These are phyloP conservation scores for Cephalopholis sonnerati DNA, from an alignment of 2,113 vertebrate genomes.

Conservation along the genomic window DNA sequence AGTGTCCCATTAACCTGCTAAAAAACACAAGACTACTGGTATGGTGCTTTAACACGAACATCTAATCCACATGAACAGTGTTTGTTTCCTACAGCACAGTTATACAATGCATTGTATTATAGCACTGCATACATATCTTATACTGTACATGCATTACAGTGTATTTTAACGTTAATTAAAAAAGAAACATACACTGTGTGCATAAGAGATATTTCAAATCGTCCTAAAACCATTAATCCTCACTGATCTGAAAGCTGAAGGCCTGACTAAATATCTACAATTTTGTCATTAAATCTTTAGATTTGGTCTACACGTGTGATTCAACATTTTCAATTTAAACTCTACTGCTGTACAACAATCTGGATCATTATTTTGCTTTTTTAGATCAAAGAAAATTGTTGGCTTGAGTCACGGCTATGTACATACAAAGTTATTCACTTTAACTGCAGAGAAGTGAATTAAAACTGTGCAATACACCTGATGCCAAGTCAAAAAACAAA, in stretches of 20 bases:
- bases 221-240: not conserved
- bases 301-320: not conserved
- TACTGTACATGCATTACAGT: not conserved
- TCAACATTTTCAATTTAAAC: not conserved
- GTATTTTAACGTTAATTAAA: not conserved
- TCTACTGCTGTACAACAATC: not conserved
- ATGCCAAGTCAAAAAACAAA: not conserved
- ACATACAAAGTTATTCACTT: not conserved
- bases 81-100: not conserved
- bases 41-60: not conserved
- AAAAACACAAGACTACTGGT: not conserved
- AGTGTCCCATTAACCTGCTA: too few species aligned
- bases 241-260: not conserved
- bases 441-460: not conserved
- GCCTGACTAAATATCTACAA: not conserved
- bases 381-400: not conserved
- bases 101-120: not conserved
- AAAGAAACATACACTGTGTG: not conserved
- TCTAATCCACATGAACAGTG: not conserved
- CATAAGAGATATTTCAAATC: not conserved
- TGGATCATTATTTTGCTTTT: not conserved
- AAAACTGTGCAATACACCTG: not conserved
- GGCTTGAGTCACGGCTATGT: not conserved
- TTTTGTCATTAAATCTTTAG: not conserved
- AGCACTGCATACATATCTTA: not conserved